These are phyloP conservation scores for Esox niger DNA, from an alignment of 2,113 vertebrate genomes.

Conservation along the genomic window DNA sequence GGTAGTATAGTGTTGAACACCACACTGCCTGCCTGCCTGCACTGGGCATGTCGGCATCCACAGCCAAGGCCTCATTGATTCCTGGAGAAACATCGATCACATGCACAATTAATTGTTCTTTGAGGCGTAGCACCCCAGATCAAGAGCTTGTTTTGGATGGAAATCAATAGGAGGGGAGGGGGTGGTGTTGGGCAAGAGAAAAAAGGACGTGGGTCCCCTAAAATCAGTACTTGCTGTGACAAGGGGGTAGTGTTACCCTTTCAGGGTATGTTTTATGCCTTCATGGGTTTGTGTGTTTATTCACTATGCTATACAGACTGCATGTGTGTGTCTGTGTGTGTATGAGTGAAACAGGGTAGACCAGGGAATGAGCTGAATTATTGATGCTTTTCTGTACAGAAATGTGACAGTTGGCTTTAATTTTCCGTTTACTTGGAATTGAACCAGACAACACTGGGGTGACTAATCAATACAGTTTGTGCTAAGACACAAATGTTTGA, in stretches of 20 bases:
- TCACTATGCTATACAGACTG: too few relatives aligned
- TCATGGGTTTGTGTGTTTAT: constrained; percentile 4
- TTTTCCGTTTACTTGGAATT: constrained; percentile 48
- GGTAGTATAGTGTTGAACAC: background rate
- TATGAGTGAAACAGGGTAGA: constrained; percentile 20
- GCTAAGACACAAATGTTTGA: background rate
- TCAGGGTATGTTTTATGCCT: background rate
- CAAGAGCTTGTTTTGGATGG: constrained; percentile 45
- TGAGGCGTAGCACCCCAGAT: constrained; percentile 53
- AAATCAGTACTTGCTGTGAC: background rate
- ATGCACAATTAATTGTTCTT: constrained; percentile 73
- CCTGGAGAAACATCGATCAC: constrained; percentile 65
- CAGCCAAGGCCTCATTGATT: constrained; percentile 51
- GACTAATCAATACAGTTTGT: constrained; percentile 43
- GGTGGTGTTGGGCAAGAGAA: background rate
- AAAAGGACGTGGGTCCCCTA: constrained; percentile 1
- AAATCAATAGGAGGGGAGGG: constrained; percentile 40
- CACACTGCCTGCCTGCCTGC: background rate
- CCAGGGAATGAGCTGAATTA: constrained; percentile 49
- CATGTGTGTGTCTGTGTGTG: constrained; percentile 1
- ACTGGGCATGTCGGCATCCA: background rate
- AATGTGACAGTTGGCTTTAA: constrained; percentile 61
- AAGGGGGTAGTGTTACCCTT: background rate
- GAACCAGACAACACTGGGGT: constrained; percentile 33
- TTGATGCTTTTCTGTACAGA: constrained; percentile 52